Evolutionary conservation across 1,140 invertebrate genomes (phyloP).

Genomic region (Temnothorax curvispinosus): DNA sequence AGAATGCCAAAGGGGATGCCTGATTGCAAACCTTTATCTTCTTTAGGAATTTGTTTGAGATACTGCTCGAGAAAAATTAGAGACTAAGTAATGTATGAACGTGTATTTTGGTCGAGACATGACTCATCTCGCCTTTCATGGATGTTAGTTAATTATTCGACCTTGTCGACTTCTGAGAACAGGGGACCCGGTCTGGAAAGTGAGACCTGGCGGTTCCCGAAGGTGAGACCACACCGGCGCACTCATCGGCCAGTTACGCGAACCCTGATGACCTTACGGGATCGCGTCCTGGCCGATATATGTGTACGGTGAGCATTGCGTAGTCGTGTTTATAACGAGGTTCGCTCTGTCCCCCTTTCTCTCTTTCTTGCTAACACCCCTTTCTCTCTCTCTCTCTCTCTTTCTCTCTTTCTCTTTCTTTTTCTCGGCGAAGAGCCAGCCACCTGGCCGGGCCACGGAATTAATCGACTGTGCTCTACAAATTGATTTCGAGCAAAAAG

Average conservation of each 20-base stretch:
- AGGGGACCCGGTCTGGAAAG: conserved; percentile 3
- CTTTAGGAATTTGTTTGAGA: neutral
- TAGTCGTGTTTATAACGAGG: conserved; percentile 29
- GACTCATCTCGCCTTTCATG: neutral
- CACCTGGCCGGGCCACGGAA: conserved; percentile 70
- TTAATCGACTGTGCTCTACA: conserved; percentile 79
- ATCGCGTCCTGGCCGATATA: conserved; percentile 46
- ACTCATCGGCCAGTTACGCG: conserved; percentile 42
- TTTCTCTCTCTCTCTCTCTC: neutral
- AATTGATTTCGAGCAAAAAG: conserved; percentile 80
- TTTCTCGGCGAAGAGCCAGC: conserved; percentile 18
- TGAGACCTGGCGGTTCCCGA: conserved; percentile 22
- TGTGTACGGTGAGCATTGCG: neutral
- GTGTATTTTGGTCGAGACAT: neutral
- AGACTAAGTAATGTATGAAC: neutral
- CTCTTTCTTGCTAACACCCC: neutral
- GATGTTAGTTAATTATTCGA: conserved; percentile 24
- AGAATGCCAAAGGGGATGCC: neutral
- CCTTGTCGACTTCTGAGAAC: conserved; percentile 21
- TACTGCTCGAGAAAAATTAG: neutral
- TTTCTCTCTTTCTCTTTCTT: conserved; percentile 37
- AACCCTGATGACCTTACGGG: conserved; percentile 55
- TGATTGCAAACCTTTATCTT: neutral
- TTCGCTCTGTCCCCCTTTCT: neutral
- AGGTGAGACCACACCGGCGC: conserved; percentile 46